phyloP scores from a whole-genome alignment of 2,113 vertebrate genomes.

The Gambusia holbrooki region DNA sequence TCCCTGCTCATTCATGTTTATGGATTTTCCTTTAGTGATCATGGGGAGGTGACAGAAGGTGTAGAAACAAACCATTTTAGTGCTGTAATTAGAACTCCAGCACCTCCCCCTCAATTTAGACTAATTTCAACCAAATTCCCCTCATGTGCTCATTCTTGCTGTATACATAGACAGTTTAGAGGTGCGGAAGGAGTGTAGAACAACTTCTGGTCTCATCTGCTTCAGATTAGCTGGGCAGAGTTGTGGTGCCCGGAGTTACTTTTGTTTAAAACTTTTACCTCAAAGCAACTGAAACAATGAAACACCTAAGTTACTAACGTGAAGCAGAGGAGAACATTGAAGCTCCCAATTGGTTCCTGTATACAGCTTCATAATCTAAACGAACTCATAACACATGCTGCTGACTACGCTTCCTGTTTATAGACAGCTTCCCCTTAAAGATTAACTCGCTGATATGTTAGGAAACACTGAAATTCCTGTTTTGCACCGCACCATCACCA shows the following conservation, averaged over 20 bases:
- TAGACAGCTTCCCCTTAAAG: constrained; percentile 20
- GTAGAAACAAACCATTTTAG: background rate
- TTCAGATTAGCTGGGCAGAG: constrained; percentile 37
- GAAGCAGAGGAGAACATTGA: background rate
- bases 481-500: constrained; percentile 9
- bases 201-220: constrained; percentile 64
- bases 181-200: constrained; percentile 26
- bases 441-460: constrained; percentile 11
- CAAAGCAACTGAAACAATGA: background rate
- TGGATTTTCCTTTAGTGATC: background rate
- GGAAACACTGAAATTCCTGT: constrained; percentile 26
- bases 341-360: background rate
- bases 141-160: constrained; percentile 62
- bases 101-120: constrained; percentile 65
- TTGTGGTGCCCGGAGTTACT: background rate
- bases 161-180: constrained; percentile 39
- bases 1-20: constrained; percentile 32
- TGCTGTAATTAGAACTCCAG: background rate
- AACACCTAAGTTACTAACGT: background rate
- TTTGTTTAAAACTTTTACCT: background rate
- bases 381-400: background rate
- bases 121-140: constrained; percentile 59
- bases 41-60: background rate
- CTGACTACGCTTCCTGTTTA: constrained; percentile 46
- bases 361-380: constrained; percentile 7